Percentiles rank a stretch among this genome's conserved stretches.
Evolutionary conservation across 2,113 vertebrate genomes (phyloP).

Genomic region (Chaenocephalus aceratus): DNA sequence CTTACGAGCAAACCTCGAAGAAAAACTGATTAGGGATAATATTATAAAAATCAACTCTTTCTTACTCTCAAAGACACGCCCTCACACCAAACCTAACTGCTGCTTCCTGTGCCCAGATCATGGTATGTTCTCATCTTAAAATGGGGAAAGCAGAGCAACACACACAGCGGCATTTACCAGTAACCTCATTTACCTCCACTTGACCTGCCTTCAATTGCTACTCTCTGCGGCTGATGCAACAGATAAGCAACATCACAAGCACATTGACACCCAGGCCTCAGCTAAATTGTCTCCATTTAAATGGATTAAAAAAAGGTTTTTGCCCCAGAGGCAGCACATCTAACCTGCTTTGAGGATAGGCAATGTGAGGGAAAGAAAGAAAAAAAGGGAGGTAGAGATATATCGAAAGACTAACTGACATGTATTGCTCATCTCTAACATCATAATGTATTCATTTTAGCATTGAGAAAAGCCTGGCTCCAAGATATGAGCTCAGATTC

Average conservation of each 20-base stretch:
- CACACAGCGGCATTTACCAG: not conserved
- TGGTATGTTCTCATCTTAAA: not conserved
- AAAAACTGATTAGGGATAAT: not conserved
- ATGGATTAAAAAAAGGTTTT: slow-evolving; percentile 38
- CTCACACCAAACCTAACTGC: not conserved
- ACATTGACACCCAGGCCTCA: slow-evolving; percentile 24
- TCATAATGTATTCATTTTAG: slow-evolving; percentile 26
- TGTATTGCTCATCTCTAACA: slow-evolving; percentile 19
- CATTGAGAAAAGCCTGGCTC: slow-evolving; percentile 18
- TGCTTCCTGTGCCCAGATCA: not conserved
- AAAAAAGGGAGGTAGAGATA: slow-evolving; percentile 32
- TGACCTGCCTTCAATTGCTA: slow-evolving; percentile 30
- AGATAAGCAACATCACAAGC: slow-evolving; percentile 26
- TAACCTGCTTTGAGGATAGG: slow-evolving; percentile 33
- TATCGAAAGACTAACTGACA: slow-evolving; percentile 9
- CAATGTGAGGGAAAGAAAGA: slow-evolving; percentile 16
- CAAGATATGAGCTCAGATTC: slow-evolving; percentile 30
- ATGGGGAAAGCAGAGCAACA: not conserved
- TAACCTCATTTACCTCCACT: slow-evolving; percentile 39
- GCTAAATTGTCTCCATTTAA: slow-evolving; percentile 44
- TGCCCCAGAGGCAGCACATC: slow-evolving; percentile 29
- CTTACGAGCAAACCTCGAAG: not conserved
- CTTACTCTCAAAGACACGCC: not conserved
- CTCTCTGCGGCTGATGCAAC: slow-evolving; percentile 19
- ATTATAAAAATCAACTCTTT: not conserved